Evolutionary conservation across 2,888 invertebrate species (phyloP).

Genomic region (Thelaira solivaga): DNA sequence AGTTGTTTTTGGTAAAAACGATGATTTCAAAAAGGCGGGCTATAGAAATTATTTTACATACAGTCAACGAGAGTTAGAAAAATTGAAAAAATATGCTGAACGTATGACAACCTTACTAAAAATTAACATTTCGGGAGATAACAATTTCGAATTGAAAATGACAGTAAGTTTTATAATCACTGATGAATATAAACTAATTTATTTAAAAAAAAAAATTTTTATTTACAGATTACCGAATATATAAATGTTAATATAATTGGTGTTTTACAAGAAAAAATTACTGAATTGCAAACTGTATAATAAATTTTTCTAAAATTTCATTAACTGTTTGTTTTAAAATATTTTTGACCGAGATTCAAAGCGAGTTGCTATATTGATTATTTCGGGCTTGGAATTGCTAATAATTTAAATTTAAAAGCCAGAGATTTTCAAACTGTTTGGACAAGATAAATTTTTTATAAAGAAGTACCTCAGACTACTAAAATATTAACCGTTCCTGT

Average conservation of each 20-base stretch:
- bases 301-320: background rate
- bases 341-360: too few species aligned
- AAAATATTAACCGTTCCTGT: too few species aligned
- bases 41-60: constrained; percentile 66
- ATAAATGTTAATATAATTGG: constrained; percentile 62
- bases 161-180: constrained; percentile 56
- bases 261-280: constrained; percentile 63
- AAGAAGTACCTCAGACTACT: too few species aligned
- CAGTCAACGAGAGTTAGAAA: constrained; percentile 56
- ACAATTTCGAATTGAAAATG: constrained; percentile 64
- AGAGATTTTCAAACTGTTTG: too few species aligned
- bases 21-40: constrained; percentile 66
- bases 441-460: too few species aligned
- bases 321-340: background rate
- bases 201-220: background rate
- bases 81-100: constrained; percentile 63
- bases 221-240: constrained; percentile 64
- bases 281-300: constrained; percentile 58
- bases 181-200: background rate
- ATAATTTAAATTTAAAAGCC: too few species aligned
- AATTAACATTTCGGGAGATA: constrained; percentile 55
- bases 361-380: too few species aligned
- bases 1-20: constrained; percentile 64
- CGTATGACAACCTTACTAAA: constrained; percentile 56
- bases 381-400: too few species aligned